Evolutionary conservation across 2,888 invertebrate species (phyloP).

Genomic region (Villa cingulata): DNA sequence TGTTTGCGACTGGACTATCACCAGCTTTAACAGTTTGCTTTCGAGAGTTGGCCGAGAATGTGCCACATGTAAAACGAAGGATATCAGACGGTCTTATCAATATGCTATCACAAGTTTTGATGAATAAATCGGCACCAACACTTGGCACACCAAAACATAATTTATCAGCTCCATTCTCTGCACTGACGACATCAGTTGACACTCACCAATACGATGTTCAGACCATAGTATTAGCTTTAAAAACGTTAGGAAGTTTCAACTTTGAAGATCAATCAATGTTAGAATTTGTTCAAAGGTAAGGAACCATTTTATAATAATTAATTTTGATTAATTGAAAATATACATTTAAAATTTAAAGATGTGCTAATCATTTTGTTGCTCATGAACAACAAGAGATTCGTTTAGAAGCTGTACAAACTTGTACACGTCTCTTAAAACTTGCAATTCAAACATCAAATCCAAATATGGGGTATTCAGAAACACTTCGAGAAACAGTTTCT

Average conservation of each 20-base stretch:
- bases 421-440: slow-evolving; percentile 75
- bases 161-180: slow-evolving; percentile 31
- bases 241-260: slow-evolving; percentile 79
- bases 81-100: slow-evolving; percentile 87
- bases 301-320: not conserved
- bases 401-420: slow-evolving; percentile 88
- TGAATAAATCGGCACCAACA: slow-evolving; percentile 71
- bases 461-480: slow-evolving; percentile 55
- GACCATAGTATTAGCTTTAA: slow-evolving; percentile 78
- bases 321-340: not conserved
- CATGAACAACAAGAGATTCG: slow-evolving; percentile 86
- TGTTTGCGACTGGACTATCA: slow-evolving; percentile 85
- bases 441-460: slow-evolving; percentile 50
- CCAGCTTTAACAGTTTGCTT: slow-evolving; percentile 82
- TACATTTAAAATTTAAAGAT: slow-evolving; percentile 37
- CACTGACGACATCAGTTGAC: slow-evolving; percentile 25
- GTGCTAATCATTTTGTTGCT: slow-evolving; percentile 80
- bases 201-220: slow-evolving; percentile 53
- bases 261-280: slow-evolving; percentile 86
- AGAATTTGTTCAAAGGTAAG: slow-evolving; percentile 64
- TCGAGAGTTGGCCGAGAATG: slow-evolving; percentile 74
- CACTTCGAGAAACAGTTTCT: slow-evolving; percentile 77
- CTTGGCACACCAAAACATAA: slow-evolving; percentile 53
- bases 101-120: slow-evolving; percentile 79
- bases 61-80: slow-evolving; percentile 74